These are phyloP conservation scores for Taenaris catops DNA, from an alignment of 2,888 invertebrate species.

Conservation along the genomic window DNA sequence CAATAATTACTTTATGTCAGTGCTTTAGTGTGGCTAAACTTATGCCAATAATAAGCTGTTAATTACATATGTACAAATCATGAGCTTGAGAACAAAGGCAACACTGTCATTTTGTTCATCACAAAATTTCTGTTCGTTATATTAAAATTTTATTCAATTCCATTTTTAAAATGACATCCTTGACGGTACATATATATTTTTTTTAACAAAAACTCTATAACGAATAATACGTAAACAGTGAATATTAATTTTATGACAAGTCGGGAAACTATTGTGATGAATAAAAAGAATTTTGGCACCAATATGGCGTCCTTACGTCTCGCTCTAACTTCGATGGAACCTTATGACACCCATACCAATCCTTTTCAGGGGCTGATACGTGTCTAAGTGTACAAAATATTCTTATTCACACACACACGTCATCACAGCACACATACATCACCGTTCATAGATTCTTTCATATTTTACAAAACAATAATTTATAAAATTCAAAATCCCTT, in stretches of 20 bases:
- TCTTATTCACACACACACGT: conserved; percentile 50
- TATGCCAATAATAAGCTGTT: conserved; percentile 49
- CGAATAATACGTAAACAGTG: background rate
- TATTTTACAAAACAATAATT: conserved; percentile 70
- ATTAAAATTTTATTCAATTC: no score
- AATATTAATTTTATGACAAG: conserved; percentile 4
- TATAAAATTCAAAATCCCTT: conserved; percentile 78
- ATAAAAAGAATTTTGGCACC: conserved; percentile 54
- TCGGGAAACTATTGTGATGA: conserved; percentile 44
- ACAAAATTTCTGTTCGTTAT: conserved; percentile 31
- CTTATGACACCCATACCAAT: conserved; percentile 64
- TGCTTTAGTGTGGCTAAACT: conserved; percentile 21
- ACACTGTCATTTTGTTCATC: conserved; percentile 49
- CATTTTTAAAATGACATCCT: no score
- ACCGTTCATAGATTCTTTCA: conserved; percentile 49
- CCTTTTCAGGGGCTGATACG: conserved; percentile 57
- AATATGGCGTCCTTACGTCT: conserved; percentile 72
- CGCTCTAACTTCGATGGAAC: conserved; percentile 54
- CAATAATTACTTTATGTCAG: conserved; percentile 20
- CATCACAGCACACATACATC: conserved; percentile 38
- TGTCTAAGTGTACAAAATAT: conserved; percentile 68
- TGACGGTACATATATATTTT: no score
- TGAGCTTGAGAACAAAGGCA: conserved; percentile 62
- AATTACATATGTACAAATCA: conserved; percentile 74
- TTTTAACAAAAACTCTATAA: background rate